These are phyloP conservation scores for Xiphophorus hellerii DNA, from an alignment of 2,113 vertebrate species.

Conservation along the genomic window DNA sequence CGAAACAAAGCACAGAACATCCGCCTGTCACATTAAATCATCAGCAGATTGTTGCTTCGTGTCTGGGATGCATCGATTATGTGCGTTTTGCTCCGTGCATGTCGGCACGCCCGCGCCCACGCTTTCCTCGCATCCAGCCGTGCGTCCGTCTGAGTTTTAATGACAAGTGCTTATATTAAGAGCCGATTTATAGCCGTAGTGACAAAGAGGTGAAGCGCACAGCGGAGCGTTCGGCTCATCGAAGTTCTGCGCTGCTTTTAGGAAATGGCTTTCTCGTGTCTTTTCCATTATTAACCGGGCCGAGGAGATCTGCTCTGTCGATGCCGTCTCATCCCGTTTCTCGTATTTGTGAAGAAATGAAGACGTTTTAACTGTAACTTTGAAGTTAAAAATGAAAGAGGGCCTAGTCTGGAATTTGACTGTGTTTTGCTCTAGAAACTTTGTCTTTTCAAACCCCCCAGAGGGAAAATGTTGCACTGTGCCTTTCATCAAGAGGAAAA, in stretches of 20 bases:
- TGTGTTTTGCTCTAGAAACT: not conserved
- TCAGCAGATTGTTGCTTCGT: slow-evolving; percentile 17
- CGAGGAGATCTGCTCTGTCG: slow-evolving; percentile 2
- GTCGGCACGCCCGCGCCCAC: not conserved
- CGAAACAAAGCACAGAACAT: slow-evolving; percentile 42
- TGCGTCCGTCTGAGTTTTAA: slow-evolving; percentile 51
- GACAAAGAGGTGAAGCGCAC: slow-evolving; percentile 51
- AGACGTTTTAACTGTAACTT: slow-evolving; percentile 24
- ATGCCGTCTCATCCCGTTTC: slow-evolving; percentile 2
- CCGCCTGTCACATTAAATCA: slow-evolving; percentile 61
- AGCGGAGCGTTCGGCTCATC: slow-evolving; percentile 32
- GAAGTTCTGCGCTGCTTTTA: slow-evolving; percentile 51
- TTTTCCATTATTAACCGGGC: slow-evolving; percentile 58
- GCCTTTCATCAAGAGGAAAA: slow-evolving; percentile 15
- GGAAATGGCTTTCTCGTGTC: slow-evolving; percentile 68
- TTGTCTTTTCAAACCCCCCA: not conserved
- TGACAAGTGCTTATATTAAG: slow-evolving; percentile 64
- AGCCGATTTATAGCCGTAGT: slow-evolving; percentile 53
- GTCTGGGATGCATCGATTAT: slow-evolving; percentile 6
- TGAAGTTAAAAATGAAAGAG: not conserved
- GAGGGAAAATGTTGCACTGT: not conserved
- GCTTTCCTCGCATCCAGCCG: slow-evolving; percentile 13
- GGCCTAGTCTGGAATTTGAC: slow-evolving; percentile 1
- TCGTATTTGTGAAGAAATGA: slow-evolving; percentile 35
- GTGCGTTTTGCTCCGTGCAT: slow-evolving; percentile 2